phyloP scores from a whole-genome alignment of 2,888 invertebrate species.

The Drosophila eohydei region DNA sequence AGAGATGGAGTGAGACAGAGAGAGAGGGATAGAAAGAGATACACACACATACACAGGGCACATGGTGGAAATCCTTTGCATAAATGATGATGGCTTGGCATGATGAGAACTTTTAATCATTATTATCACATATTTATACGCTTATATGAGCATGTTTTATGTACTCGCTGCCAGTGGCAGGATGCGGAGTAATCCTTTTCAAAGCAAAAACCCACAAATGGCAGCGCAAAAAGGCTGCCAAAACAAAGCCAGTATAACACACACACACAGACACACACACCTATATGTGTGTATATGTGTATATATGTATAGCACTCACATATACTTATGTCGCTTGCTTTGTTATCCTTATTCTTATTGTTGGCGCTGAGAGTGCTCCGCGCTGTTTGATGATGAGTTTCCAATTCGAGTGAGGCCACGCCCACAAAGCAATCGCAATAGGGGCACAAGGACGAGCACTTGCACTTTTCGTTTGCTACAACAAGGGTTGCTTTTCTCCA shows the following conservation, averaged over 20 bases:
- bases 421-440: constrained; percentile 43
- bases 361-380: constrained; percentile 55
- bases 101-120: constrained; percentile 82
- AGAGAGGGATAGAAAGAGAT: constrained; percentile 6
- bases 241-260: constrained; percentile 55
- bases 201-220: constrained; percentile 82
- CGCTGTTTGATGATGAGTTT: constrained; percentile 64
- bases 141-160: constrained; percentile 84
- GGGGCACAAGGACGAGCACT: constrained; percentile 65
- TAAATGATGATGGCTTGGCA: constrained; percentile 79
- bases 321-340: constrained; percentile 47
- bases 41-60: constrained; percentile 15
- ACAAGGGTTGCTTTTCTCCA: constrained; percentile 69
- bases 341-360: constrained; percentile 71
- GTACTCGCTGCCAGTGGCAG: constrained; percentile 69
- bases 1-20: neutral
- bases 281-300: neutral
- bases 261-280: constrained; percentile 28
- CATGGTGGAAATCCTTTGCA: constrained; percentile 73
- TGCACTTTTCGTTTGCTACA: constrained; percentile 76
- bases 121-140: constrained; percentile 84
- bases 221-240: constrained; percentile 77
- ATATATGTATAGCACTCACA: constrained; percentile 32
- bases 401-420: constrained; percentile 76
- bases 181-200: constrained; percentile 76